Evolutionary conservation across 2,113 vertebrate species (phyloP).

Genomic region (Polypterus senegalus): DNA sequence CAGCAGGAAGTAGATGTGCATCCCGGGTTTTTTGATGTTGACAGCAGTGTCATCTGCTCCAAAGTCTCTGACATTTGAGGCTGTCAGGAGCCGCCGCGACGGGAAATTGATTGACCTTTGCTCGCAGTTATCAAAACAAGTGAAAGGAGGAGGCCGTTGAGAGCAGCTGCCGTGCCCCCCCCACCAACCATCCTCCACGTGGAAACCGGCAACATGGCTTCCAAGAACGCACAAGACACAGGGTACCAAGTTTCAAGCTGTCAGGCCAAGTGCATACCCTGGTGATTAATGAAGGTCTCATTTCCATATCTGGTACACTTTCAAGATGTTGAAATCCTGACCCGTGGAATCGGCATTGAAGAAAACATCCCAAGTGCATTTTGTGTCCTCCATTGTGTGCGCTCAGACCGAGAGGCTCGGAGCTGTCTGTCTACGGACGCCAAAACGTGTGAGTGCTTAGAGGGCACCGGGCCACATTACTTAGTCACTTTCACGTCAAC

Average conservation of each 20-base stretch:
- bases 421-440: too few species aligned
- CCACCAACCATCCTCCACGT: slow-evolving; percentile 12
- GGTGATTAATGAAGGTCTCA: slow-evolving; percentile 45
- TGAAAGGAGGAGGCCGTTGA: slow-evolving; percentile 26
- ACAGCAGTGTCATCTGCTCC: slow-evolving; percentile 35
- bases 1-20: slow-evolving; percentile 23
- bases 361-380: too few species aligned
- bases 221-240: slow-evolving; percentile 19
- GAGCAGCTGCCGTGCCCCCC: slow-evolving; percentile 32
- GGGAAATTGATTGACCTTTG: slow-evolving; percentile 47
- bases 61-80: slow-evolving; percentile 40
- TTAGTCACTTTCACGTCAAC: too few species aligned
- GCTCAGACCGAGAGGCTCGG: too few species aligned
- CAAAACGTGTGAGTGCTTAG: too few species aligned
- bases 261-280: slow-evolving; percentile 30
- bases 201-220: slow-evolving; percentile 26
- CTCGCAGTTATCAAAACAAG: slow-evolving; percentile 44
- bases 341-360: background rate
- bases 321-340: slow-evolving; percentile 5
- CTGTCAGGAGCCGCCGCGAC: slow-evolving; percentile 39
- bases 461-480: too few species aligned
- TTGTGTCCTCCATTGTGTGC: too few species aligned
- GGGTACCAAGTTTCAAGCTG: slow-evolving; percentile 44
- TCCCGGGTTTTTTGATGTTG: slow-evolving; percentile 18
- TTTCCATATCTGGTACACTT: slow-evolving; percentile 21